Conservation (phyloP, 2,888 invertebrate genomes). For the Ichneumoninae sp. region DNA sequence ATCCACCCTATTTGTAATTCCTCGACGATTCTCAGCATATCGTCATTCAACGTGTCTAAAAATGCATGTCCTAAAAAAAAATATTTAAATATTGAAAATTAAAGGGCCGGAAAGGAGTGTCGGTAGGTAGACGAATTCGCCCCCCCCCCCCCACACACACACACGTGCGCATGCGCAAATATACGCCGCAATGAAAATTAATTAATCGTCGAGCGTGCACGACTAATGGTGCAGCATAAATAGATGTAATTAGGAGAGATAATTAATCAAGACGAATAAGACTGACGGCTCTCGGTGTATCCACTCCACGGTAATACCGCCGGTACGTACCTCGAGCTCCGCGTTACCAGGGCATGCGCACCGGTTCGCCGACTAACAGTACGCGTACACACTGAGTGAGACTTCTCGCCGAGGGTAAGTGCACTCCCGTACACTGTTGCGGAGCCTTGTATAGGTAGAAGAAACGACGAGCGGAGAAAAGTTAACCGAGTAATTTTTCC, state of each 20-base stretch:
- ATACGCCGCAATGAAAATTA: conserved; percentile 56
- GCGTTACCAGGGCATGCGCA: neutral
- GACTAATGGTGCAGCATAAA: conserved; percentile 62
- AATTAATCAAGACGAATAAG: conserved; percentile 63
- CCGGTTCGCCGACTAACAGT: conserved; percentile 10
- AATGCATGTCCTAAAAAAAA: no score
- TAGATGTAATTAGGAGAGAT: conserved; percentile 66
- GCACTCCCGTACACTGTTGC: conserved; percentile 27
- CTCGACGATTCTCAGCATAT: neutral
- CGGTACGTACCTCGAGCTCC: neutral
- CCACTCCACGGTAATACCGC: neutral
- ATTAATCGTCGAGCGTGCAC: conserved; percentile 48
- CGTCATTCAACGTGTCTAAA: no score
- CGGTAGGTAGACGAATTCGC: neutral
- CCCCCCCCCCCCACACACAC: neutral
- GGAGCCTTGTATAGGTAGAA: conserved; percentile 28
- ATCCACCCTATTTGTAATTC: neutral
- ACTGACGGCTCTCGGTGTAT: conserved; percentile 42
- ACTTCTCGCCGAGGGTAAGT: conserved; percentile 51
- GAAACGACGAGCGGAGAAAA: conserved; percentile 46
- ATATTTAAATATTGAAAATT: neutral
- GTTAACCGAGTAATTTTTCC: conserved; percentile 56
- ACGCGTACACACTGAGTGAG: conserved; percentile 55
- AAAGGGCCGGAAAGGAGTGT: neutral
- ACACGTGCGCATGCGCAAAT: neutral